These are phyloP conservation scores for Schrankia costaestrigalis DNA, from an alignment of 2,888 invertebrate species.

Conservation along the genomic window DNA sequence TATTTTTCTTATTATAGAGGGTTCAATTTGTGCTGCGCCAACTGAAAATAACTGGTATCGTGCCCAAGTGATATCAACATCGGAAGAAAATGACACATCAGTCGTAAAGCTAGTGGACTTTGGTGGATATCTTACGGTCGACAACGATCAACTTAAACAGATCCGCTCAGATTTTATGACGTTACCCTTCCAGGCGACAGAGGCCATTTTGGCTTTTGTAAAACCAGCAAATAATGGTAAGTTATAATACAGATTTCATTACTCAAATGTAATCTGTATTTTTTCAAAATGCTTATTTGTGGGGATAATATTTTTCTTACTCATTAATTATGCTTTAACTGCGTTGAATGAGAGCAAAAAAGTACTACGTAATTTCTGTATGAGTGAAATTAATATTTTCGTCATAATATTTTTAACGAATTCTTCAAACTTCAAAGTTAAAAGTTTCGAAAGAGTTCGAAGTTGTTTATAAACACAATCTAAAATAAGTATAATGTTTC, in stretches of 20 bases:
- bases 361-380: too few relatives aligned
- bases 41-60: conserved; percentile 94
- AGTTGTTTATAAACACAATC: too few relatives aligned
- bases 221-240: conserved; percentile 87
- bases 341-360: too few relatives aligned
- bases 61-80: conserved; percentile 87
- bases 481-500: too few relatives aligned
- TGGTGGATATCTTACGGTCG: conserved; percentile 93
- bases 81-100: conserved; percentile 85
- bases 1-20: conserved; percentile 81
- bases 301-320: too few relatives aligned
- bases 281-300: not conserved
- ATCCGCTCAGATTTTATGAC: conserved; percentile 96
- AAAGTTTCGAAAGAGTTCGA: too few relatives aligned
- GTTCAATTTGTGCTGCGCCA: conserved; percentile 94
- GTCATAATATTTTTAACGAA: too few relatives aligned
- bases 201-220: conserved; percentile 95
- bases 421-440: too few relatives aligned
- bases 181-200: conserved; percentile 98
- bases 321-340: too few relatives aligned
- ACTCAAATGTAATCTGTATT: not conserved
- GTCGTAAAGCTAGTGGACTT: conserved; percentile 96
- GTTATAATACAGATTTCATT: too few relatives aligned
- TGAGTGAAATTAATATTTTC: too few relatives aligned
- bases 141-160: conserved; percentile 90